phyloP scores from a whole-genome alignment of 2,888 invertebrate species.

The Polymixis flavicincta region DNA sequence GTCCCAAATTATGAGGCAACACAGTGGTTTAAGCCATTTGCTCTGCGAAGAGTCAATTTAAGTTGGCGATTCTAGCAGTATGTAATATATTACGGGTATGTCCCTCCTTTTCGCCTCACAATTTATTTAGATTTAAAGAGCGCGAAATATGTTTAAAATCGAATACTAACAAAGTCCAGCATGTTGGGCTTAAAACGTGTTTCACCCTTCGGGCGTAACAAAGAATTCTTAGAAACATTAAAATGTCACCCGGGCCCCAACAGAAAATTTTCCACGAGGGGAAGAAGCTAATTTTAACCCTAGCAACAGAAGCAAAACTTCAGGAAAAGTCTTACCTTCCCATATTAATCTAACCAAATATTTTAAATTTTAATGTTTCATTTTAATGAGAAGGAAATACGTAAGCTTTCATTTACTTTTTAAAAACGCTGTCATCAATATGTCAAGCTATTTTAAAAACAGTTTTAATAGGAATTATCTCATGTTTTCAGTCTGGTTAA shows the following conservation, averaged over 20 bases:
- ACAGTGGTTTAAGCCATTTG: neutral
- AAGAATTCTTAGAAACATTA: neutral
- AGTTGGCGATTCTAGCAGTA: neutral
- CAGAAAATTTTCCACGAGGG: neutral
- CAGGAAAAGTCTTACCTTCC: neutral
- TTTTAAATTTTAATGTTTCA: conserved; percentile 11
- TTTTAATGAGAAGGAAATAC: neutral
- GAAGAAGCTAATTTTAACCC: neutral
- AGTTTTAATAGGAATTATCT: conserved; percentile 3
- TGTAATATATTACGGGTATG: neutral
- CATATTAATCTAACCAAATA: neutral
- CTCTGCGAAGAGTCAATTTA: neutral
- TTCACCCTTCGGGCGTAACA: neutral
- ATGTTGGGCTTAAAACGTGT: neutral
- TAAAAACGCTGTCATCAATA: neutral
- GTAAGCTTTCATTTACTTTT: neutral
- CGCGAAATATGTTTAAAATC: neutral
- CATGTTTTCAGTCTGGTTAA: conserved; percentile 20
- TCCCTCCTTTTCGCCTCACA: neutral
- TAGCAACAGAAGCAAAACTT: conserved; percentile 1
- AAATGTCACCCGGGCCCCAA: neutral
- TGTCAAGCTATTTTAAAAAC: conserved; percentile 60
- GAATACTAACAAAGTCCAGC: neutral
- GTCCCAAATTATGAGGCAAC: neutral
- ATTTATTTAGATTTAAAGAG: neutral